A percentile compares a stretch with the other conserved stretches of the same genome.
Evolutionary conservation across 2,113 vertebrate species (phyloP).

Genomic region (Oncorhynchus mykiss): DNA sequence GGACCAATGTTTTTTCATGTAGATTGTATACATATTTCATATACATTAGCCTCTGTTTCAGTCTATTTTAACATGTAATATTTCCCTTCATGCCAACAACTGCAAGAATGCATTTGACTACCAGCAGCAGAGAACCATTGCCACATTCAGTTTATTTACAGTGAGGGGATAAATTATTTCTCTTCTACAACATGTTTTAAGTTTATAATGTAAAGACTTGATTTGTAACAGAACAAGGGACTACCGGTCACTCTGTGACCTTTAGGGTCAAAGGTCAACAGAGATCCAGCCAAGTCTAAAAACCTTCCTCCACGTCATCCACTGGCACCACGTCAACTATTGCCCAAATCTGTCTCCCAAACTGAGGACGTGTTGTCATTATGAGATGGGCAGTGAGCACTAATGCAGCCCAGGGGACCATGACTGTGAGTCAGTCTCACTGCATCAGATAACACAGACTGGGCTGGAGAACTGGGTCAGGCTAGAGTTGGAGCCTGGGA

Average conservation of each 20-base stretch:
- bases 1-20: not conserved
- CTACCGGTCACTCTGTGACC: not conserved
- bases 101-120: too few relatives aligned
- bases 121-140: too few relatives aligned
- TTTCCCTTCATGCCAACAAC: too few relatives aligned
- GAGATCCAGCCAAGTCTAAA: not conserved
- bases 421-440: not conserved
- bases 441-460: not conserved
- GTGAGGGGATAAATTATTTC: too few relatives aligned
- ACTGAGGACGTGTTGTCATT: not conserved
- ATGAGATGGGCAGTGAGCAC: not conserved
- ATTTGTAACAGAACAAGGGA: not conserved
- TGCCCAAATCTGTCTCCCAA: not conserved
- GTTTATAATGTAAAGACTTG: not conserved
- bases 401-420: slow-evolving; percentile 4
- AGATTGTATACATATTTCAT: too few relatives aligned
- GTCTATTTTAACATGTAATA: too few relatives aligned
- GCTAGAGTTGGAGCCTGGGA: not conserved
- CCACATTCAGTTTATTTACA: too few relatives aligned
- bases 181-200: not conserved
- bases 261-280: not conserved
- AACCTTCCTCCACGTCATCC: not conserved
- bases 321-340: not conserved
- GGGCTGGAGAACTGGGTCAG: not conserved
- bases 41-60: too few relatives aligned